A percentile compares a stretch with the other conserved stretches of the same genome.
Evolutionary conservation across 53 echinoderm and acorn worm genomes (phyloP).

Genomic region (Zoroaster sp.): DNA sequence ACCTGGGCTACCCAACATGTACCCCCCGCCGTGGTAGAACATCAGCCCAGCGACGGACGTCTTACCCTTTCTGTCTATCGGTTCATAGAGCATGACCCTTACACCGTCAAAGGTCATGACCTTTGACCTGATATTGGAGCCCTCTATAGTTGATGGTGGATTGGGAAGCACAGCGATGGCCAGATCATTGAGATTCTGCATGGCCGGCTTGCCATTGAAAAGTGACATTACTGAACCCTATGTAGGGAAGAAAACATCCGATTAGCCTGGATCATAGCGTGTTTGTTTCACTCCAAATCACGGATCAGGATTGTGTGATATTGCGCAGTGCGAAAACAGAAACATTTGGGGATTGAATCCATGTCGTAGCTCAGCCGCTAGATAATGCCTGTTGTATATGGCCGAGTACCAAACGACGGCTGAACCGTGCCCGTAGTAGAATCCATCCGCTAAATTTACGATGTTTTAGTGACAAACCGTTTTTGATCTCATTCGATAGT

Average conservation of each 20-base stretch:
- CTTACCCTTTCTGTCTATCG: slow-evolving; percentile 37
- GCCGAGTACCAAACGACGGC: too few species aligned
- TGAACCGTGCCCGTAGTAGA: too few species aligned
- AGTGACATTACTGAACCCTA: slow-evolving; percentile 1
- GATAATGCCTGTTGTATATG: too few species aligned
- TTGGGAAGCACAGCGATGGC: not conserved
- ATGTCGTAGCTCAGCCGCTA: not conserved
- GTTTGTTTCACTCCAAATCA: not conserved
- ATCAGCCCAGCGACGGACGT: slow-evolving; percentile 57
- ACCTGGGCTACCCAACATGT: slow-evolving; percentile 68
- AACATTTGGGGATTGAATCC: too few species aligned
- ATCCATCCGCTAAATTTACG: too few species aligned
- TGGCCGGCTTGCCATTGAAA: not conserved
- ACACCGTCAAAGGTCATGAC: slow-evolving; percentile 75
- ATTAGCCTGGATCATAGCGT: too few species aligned
- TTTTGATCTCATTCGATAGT: too few species aligned
- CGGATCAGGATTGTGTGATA: too few species aligned
- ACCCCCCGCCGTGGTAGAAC: slow-evolving; percentile 80
- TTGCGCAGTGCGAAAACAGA: too few species aligned
- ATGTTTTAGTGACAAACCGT: not conserved
- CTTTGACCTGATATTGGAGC: slow-evolving; percentile 67
- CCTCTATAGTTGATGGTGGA: slow-evolving; percentile 49
- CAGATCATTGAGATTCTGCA: slow-evolving; percentile 17
- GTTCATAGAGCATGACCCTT: slow-evolving; percentile 72
- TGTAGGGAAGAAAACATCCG: not conserved